phyloP scores from a whole-genome alignment of 2,113 vertebrate genomes.

The Tiliqua scincoides region DNA sequence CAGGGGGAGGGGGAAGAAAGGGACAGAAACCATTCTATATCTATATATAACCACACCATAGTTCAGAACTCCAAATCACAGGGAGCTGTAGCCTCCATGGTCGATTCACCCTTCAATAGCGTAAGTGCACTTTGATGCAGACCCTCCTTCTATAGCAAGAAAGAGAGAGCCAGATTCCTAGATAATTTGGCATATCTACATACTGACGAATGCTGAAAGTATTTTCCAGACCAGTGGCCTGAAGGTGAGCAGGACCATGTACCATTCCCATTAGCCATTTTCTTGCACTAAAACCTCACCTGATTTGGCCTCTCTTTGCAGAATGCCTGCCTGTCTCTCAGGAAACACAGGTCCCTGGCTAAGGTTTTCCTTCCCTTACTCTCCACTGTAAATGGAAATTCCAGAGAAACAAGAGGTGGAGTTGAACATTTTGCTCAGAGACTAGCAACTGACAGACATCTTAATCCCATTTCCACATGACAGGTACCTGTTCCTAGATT shows the following conservation, averaged over 20 bases:
- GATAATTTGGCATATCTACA: not conserved
- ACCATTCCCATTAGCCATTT: not conserved
- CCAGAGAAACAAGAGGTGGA: not conserved
- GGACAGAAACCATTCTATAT: not conserved
- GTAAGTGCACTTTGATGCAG: not conserved
- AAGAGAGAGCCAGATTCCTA: not conserved
- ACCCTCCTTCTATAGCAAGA: not conserved
- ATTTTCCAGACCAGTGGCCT: not conserved
- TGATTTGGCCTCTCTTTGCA: not conserved
- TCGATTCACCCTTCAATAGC: not conserved
- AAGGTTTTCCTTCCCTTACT: not conserved
- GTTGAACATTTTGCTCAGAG: not conserved
- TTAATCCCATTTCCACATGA: not conserved
- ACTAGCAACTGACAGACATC: not conserved
- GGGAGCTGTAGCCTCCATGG: not conserved
- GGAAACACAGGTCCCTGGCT: not conserved
- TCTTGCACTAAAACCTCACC: not conserved
- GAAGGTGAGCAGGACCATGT: not conserved
- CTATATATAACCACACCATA: not conserved
- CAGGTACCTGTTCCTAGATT: not conserved
- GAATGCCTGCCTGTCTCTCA: not conserved
- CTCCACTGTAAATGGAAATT: not conserved
- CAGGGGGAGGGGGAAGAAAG: not conserved
- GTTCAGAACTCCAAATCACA: not conserved
- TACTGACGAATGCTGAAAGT: not conserved